Evolutionary conservation across 1,140 invertebrate genomes (phyloP).

Genomic region (Paramacrobiotus metropolitanus): DNA sequence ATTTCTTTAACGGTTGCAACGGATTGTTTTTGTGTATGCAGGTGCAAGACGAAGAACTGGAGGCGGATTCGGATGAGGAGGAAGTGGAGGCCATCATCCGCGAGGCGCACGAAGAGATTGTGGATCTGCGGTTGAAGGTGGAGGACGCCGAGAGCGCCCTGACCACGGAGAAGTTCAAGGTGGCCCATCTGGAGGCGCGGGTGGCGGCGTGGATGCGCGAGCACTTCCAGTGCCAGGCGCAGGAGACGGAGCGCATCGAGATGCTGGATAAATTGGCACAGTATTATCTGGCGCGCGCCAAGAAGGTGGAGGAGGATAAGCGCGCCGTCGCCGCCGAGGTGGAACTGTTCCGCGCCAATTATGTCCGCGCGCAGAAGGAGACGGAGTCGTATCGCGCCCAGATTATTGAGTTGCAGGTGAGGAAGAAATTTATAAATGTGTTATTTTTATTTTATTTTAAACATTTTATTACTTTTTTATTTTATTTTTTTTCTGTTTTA

Average conservation of each 20-base stretch:
- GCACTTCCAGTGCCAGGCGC: neutral
- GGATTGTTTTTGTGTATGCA: neutral
- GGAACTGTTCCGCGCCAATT: neutral
- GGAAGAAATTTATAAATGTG: no score
- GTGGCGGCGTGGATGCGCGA: neutral
- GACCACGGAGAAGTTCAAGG: neutral
- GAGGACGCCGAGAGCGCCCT: neutral
- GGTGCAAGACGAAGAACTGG: neutral
- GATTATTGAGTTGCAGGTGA: neutral
- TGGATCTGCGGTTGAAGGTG: neutral
- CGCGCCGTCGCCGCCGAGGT: neutral
- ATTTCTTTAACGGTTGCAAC: no score
- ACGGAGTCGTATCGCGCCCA: neutral
- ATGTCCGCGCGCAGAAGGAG: neutral
- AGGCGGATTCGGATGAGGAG: neutral
- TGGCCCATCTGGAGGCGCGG: neutral
- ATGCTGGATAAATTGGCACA: neutral
- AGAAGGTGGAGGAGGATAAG: neutral
- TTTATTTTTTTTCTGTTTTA: no score
- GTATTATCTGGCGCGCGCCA: neutral
- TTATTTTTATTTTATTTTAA: no score
- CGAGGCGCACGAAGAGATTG: neutral
- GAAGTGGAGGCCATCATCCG: neutral
- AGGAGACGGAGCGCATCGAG: neutral
- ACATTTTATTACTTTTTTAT: no score